Evolutionary conservation across 2,113 vertebrate genomes (phyloP), one percentile per base, ranked within the genome.

Genomic region (Caranx ignobilis): DNA sequence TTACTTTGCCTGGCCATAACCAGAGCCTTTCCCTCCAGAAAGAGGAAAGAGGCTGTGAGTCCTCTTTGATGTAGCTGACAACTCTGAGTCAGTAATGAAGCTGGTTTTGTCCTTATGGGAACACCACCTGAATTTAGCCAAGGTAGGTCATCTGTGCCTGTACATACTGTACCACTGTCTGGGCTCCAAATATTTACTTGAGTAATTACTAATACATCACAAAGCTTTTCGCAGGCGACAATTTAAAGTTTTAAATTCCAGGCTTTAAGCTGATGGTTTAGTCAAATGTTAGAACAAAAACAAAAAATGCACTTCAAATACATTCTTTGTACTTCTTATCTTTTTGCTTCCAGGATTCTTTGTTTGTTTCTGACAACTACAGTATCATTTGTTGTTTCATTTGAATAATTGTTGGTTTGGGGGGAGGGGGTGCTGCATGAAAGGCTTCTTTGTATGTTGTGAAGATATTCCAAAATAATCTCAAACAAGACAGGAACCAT

Each of bases 391-490:
- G 74, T 84, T 84, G 70, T 87, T 79, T 89, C 63, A 84, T 77
- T 77, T 56, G 45, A 87, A 81, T 85, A 85, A 82, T 59, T 80
- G 74, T 86, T 48, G 77, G 70, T 77, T 63, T 61, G n/a, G 61
- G 62, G 34, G 37, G 55, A 54, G 60, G 62, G 37, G 55, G 56
- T 72, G 74, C 67, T 61, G 72, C 81, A 86, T 83, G 71, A 91
- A 87, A 92, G 76, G 63, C 31, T 68, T 89, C 72, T 88, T 87
- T 91, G 77, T 86, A 85, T 63, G 59, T 64, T 89, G 71, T 86
- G 81, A 78, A 90, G 72, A 91, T 81, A 75, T 87, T 93, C 80
- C 67, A 87, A 90, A 94, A 92, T 91, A 91, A 93, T 91, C 88
- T 88, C 72, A 71, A 78, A 87, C 72, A 87, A 83, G 77, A 91